phyloP scores from a whole-genome alignment of 1,140 invertebrate genomes.

The Archegozetes longisetosus region DNA sequence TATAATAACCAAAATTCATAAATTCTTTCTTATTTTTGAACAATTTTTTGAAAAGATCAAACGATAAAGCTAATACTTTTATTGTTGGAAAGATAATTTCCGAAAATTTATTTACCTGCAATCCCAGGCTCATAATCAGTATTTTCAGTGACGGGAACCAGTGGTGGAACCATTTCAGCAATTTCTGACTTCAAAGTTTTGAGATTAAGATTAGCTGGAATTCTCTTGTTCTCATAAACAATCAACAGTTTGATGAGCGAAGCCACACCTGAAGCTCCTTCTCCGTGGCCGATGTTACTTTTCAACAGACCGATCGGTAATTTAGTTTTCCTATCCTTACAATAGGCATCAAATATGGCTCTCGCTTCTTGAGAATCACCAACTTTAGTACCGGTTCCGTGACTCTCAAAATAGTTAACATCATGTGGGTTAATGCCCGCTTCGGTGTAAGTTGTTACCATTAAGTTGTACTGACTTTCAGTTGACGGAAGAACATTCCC shows the following conservation, averaged over 20 bases:
- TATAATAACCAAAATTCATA: too few species aligned
- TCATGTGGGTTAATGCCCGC: constrained; percentile 56
- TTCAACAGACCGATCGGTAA: constrained; percentile 87
- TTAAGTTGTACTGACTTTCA: constrained; percentile 61
- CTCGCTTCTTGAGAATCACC: constrained; percentile 59
- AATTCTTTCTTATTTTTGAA: too few species aligned
- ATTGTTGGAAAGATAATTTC: too few species aligned
- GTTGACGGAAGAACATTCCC: constrained; percentile 52
- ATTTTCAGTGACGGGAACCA: constrained; percentile 40
- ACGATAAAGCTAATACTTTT: too few species aligned
- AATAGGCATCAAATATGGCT: constrained; percentile 67
- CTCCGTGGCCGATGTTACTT: constrained; percentile 94
- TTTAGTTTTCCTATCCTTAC: constrained; percentile 43
- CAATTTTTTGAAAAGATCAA: too few species aligned
- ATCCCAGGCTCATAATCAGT: constrained; percentile 37
- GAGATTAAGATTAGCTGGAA: constrained; percentile 82
- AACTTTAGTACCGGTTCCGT: constrained; percentile 73
- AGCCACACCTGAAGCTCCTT: constrained; percentile 73
- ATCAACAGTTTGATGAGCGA: constrained; percentile 73
- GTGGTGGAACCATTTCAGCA: constrained; percentile 59
- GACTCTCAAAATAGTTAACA: constrained; percentile 79
- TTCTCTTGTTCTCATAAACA: constrained; percentile 66
- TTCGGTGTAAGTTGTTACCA: constrained; percentile 67
- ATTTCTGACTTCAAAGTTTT: constrained; percentile 71
- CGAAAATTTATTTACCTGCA: too few species aligned